These are phyloP conservation scores for Gymnoscelis rufifasciata DNA, from an alignment of 2,888 invertebrate genomes.

Conservation along the genomic window DNA sequence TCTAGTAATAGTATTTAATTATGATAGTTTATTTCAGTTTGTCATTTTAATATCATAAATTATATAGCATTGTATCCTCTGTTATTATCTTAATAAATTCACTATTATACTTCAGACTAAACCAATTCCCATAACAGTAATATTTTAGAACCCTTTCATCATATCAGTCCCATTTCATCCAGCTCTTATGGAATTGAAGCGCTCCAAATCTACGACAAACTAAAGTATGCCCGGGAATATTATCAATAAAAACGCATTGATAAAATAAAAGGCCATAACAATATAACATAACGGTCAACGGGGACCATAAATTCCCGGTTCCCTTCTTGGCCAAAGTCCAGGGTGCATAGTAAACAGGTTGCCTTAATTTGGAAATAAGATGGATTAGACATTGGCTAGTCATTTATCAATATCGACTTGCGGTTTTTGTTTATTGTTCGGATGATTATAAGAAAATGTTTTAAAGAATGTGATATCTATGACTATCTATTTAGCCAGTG, in stretches of 20 bases:
- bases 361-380: conserved; percentile 38
- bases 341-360: conserved; percentile 39
- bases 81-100: no score
- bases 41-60: no score
- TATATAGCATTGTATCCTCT: no score
- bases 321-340: conserved; percentile 31
- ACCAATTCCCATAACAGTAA: background rate
- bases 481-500: background rate
- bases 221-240: conserved; percentile 28
- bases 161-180: conserved; percentile 4
- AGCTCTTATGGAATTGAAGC: conserved; percentile 14
- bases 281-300: conserved; percentile 35
- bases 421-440: conserved; percentile 16
- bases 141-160: background rate
- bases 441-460: background rate
- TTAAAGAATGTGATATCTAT: background rate
- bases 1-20: no score
- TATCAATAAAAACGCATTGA: conserved; percentile 41
- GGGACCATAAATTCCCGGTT: conserved; percentile 35
- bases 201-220: conserved; percentile 14
- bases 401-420: conserved; percentile 37
- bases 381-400: conserved; percentile 31
- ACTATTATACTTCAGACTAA: no score
- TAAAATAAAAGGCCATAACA: conserved; percentile 43
- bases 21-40: no score